Evolutionary conservation across 2,888 invertebrate species (phyloP).

Genomic region (Autographa pulchrina): DNA sequence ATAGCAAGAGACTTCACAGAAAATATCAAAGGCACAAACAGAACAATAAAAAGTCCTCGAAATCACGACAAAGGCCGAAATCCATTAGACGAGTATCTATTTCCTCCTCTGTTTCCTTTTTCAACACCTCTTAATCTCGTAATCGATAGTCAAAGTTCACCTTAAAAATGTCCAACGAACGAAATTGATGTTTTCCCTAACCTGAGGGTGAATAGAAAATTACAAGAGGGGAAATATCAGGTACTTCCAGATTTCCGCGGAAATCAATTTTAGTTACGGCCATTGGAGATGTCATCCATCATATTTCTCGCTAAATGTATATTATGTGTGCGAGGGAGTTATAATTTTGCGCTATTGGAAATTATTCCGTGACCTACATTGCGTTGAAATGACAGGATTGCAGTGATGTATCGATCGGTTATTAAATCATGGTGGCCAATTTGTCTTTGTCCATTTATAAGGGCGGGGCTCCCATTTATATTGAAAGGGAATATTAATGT

Average conservation of each 20-base stretch:
- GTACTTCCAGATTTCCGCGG: conserved; percentile 16
- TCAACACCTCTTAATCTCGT: conserved; percentile 45
- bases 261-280: conserved; percentile 34
- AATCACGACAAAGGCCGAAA: conserved; percentile 13
- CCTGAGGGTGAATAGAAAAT: conserved; percentile 26
- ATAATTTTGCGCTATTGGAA: neutral
- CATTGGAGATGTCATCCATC: conserved; percentile 25
- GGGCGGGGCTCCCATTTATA: neutral
- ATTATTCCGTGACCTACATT: neutral
- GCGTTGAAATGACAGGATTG: neutral
- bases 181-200: conserved; percentile 45
- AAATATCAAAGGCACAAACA: conserved; percentile 10
- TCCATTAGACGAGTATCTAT: conserved; percentile 50
- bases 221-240: conserved; percentile 23
- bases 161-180: conserved; percentile 42
- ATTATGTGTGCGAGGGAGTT: neutral
- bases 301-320: conserved; percentile 12
- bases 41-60: conserved; percentile 8
- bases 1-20: conserved; percentile 2
- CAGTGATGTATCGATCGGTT: conserved; percentile 6
- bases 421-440: conserved; percentile 6
- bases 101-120: conserved; percentile 29
- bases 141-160: conserved; percentile 53
- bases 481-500: conserved; percentile 3
- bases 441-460: conserved; percentile 4